A percentile compares a stretch with the other conserved stretches of the same genome.
Conservation (phyloP, 2,888 invertebrate species). For the Temnothorax unifasciatus region DNA sequence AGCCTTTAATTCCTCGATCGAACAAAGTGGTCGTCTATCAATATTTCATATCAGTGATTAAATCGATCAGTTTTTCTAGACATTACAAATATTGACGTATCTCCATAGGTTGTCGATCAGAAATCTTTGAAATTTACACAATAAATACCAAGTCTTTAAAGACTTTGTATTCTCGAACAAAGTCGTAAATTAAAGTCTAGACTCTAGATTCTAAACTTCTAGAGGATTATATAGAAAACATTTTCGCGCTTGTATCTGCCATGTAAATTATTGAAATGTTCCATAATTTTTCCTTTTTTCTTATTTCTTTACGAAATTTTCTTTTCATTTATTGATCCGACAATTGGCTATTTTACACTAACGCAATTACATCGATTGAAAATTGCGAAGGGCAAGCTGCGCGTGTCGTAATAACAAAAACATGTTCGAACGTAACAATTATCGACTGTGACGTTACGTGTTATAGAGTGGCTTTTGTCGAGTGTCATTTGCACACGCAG, state of each 20-base stretch:
- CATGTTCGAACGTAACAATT: constrained; percentile 49
- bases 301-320: not conserved
- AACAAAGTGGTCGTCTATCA: not conserved
- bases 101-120: not conserved
- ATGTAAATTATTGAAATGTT: not conserved
- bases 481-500: constrained; percentile 51
- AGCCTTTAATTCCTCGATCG: constrained; percentile 32
- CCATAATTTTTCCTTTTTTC: not conserved
- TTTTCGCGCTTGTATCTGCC: not conserved
- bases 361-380: constrained; percentile 36
- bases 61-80: not conserved
- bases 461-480: constrained; percentile 37
- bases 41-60: not conserved
- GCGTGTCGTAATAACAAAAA: constrained; percentile 52
- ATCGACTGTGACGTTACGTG: constrained; percentile 44
- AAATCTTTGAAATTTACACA: constrained; percentile 21
- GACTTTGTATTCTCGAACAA: not conserved
- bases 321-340: constrained; percentile 5
- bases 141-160: not conserved
- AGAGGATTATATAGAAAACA: not conserved
- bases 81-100: constrained; percentile 10
- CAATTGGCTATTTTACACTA: constrained; percentile 23
- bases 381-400: constrained; percentile 29
- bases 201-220: too few species aligned
- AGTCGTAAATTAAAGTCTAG: not conserved